A percentile compares a stretch with the other conserved stretches of the same genome.
phyloP scores from a whole-genome alignment of 2,888 invertebrate species.

The Tenthredo amoena region DNA sequence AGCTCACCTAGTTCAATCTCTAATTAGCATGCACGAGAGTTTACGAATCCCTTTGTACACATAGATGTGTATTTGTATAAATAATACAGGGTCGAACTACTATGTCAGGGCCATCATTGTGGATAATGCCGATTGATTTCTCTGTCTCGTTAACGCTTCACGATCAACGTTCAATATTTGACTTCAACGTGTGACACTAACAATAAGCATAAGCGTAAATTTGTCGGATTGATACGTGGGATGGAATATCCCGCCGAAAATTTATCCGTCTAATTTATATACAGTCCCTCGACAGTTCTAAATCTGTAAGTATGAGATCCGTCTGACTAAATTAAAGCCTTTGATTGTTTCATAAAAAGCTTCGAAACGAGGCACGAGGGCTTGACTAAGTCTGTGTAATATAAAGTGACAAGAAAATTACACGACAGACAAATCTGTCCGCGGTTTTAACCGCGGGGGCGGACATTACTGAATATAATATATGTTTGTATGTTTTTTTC shows the following conservation, averaged over 20 bases:
- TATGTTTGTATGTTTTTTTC: neutral
- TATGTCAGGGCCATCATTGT: neutral
- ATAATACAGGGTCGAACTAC: neutral
- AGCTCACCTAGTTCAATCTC: neutral
- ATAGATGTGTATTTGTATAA: neutral
- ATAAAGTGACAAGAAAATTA: constrained; percentile 1
- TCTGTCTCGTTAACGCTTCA: neutral
- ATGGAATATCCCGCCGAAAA: neutral
- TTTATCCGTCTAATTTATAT: neutral
- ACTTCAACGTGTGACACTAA: neutral
- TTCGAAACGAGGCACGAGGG: neutral
- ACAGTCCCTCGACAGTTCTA: neutral
- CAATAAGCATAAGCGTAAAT: neutral
- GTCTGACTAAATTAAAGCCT: neutral
- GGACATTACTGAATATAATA: neutral
- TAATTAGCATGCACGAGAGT: constrained; percentile 19
- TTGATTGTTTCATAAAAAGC: neutral
- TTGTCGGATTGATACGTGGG: neutral
- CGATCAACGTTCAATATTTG: neutral
- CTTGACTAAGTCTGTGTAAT: neutral
- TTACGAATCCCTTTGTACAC: neutral
- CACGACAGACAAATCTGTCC: neutral
- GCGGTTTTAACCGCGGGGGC: neutral
- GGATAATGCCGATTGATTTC: neutral
- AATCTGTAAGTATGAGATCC: neutral